phyloP scores from a whole-genome alignment of 2,797 vertebrate species.

The Percopsis omiscomaycus region DNA sequence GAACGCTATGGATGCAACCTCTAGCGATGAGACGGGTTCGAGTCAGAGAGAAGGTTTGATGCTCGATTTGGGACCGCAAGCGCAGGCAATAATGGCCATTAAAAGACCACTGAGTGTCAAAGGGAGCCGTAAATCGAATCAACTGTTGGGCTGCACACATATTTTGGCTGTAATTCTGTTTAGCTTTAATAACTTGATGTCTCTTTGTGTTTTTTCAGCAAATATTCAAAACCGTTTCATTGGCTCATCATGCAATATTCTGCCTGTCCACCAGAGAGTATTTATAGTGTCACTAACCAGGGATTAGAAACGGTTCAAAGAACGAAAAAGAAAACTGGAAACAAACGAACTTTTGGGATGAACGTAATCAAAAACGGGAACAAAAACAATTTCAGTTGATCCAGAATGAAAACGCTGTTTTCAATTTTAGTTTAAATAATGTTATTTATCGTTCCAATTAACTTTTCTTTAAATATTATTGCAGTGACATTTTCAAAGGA shows the following conservation, averaged over 20 bases:
- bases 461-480: too few species aligned
- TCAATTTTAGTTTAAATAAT: too few species aligned
- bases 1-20: constrained; percentile 71
- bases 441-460: too few species aligned
- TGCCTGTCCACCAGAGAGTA: constrained; percentile 15
- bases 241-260: neutral
- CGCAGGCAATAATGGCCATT: constrained; percentile 59
- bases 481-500: too few species aligned
- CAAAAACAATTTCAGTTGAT: neutral
- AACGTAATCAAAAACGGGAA: too few species aligned
- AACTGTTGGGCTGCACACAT: constrained; percentile 43
- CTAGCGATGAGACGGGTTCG: constrained; percentile 47
- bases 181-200: constrained; percentile 47
- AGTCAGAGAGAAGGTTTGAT: constrained; percentile 53
- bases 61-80: constrained; percentile 54
- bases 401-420: too few species aligned
- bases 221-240: constrained; percentile 29
- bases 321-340: too few species aligned
- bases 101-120: constrained; percentile 61
- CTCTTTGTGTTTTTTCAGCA: constrained; percentile 33
- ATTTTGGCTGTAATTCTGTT: constrained; percentile 60
- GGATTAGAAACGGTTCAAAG: neutral
- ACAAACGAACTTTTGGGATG: too few species aligned
- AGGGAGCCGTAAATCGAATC: constrained; percentile 65
- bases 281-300: constrained; percentile 3